Evolutionary conservation across 2,113 vertebrate genomes (phyloP).

Genomic region (Podilymbus podiceps): DNA sequence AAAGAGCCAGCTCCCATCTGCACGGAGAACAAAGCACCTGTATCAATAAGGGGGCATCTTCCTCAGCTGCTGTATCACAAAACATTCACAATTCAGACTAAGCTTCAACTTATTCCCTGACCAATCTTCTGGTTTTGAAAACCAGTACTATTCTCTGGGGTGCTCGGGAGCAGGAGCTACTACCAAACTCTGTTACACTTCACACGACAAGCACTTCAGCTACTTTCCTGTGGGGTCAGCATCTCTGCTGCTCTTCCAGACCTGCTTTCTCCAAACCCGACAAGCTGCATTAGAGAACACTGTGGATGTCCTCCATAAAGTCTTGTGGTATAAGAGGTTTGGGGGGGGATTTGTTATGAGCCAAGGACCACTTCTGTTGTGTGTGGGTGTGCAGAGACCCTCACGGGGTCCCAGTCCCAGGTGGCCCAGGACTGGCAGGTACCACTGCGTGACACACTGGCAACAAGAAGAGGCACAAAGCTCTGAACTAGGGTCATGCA

Average conservation of each 20-base stretch:
- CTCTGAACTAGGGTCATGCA: neutral
- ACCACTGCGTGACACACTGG: neutral
- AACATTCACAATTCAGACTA: neutral
- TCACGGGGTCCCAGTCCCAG: fast-evolving
- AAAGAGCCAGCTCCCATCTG: neutral
- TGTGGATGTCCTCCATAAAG: neutral
- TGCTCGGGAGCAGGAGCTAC: neutral
- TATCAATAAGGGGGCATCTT: neutral
- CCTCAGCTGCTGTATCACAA: neutral
- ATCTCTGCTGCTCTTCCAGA: neutral
- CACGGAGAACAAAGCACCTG: neutral
- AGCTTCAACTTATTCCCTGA: neutral
- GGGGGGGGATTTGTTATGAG: neutral
- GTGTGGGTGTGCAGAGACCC: neutral
- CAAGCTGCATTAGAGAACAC: fast-evolving
- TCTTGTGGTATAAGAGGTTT: neutral
- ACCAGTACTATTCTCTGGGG: neutral
- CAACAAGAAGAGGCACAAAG: neutral
- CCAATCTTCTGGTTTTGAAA: neutral
- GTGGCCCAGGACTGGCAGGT: neutral
- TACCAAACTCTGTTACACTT: neutral
- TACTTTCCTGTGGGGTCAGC: neutral
- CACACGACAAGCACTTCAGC: neutral
- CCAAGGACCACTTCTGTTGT: neutral
- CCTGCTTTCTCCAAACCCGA: neutral